Percentiles rank a stretch among this genome's conserved stretches.
Conservation (phyloP, 2,113 vertebrate genomes). For the Phodopus roborovskii region DNA sequence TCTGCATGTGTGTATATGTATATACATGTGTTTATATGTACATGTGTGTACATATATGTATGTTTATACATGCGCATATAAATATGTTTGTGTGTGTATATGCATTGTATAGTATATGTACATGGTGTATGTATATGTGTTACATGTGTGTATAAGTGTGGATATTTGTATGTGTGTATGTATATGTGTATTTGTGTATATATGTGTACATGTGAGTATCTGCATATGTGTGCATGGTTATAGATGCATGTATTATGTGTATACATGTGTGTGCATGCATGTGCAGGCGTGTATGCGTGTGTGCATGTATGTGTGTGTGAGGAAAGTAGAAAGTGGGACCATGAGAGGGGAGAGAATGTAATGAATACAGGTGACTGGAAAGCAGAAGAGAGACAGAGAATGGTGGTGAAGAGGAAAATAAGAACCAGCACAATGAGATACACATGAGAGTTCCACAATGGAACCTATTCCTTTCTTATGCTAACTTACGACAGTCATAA, state of each 20-base stretch:
- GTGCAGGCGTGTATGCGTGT: fast-evolving
- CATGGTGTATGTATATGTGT: neutral
- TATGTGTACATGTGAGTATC: too few species aligned
- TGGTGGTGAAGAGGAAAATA: neutral
- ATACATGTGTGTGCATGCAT: fast-evolving
- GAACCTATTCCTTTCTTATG: too few species aligned
- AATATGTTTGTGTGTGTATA: fast-evolving
- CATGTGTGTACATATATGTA: neutral
- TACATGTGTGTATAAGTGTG: too few species aligned
- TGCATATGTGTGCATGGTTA: neutral
- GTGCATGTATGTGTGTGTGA: too few species aligned
- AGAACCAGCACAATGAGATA: neutral
- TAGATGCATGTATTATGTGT: neutral
- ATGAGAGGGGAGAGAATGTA: neutral
- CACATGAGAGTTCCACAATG: neutral
- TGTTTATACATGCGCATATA: fast-evolving
- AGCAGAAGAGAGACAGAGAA: neutral
- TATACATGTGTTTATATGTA: too few species aligned
- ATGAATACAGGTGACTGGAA: neutral
- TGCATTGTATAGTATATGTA: too few species aligned
- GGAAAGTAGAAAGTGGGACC: neutral
- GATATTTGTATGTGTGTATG: neutral
- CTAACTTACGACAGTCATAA: neutral
- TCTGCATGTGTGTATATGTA: neutral
- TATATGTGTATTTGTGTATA: too few species aligned